Evolutionary conservation across 2,888 invertebrate genomes (phyloP), one percentile per base, ranked within the genome.

Genomic region (Himalopsyche japonica): DNA sequence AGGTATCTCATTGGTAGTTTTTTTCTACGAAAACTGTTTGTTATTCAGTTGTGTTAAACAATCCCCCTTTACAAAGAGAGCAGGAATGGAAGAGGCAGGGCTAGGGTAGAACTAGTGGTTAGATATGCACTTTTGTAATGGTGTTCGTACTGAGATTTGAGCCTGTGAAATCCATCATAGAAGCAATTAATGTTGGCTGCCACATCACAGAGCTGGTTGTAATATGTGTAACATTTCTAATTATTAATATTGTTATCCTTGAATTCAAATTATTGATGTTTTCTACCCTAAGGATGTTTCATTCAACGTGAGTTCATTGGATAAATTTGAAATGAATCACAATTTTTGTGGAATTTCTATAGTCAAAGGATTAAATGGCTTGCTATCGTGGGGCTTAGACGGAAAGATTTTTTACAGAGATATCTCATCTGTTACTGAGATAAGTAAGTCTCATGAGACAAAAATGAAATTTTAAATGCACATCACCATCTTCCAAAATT

Each of bases 381-480:
- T 92, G 15, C 85, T 92, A 8, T 91, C 91, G 0, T 91, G 88
- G 86, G 89, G 91, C 0, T 82, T 89, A 8, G 91, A 90, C 82
- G 90, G 92, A 91, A 87, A 78, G 49, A 43, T 83, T 64, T 3
- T 81, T 12, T 82, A 86, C 70, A 48, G 49, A 47, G 10, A 76
- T 34, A 81, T 79, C 10, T 49, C 82, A 49, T 64, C 79, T 70
- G 27, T 76, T 20, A 57, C 81, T 18, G 32, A 84, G 32, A 49
- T 84, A 43, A 84, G 84, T 84, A 57, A 81, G 84, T 81, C 3
- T 20, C 15, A 12, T 64, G 20, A 20, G n/a, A 12, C 10, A 5
- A 7, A 27, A 2, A 20, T 20, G 18, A 77, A 34, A 77, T 34
- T 8, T 8, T 30, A 20, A 34, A 12, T 30, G 8, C 43, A 15